phyloP scores from a whole-genome alignment of 2,888 invertebrate species.

The Acanthosoma haemorrhoidale region DNA sequence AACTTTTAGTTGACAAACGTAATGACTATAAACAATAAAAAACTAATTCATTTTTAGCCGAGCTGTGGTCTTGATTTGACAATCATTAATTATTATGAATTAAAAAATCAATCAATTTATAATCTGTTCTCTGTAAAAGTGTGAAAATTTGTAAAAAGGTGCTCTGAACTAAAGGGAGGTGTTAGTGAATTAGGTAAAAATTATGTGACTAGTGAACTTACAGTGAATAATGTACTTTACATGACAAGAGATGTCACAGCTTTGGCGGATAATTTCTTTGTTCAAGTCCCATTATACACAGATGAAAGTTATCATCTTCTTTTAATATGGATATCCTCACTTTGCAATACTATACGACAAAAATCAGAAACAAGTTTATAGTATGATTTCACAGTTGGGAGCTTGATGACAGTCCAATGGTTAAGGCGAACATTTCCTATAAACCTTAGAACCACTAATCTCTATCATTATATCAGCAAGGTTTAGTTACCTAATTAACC shows the following conservation, averaged over 20 bases:
- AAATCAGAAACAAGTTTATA: not conserved
- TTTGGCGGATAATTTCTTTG: not conserved
- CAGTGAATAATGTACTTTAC: constrained; percentile 15
- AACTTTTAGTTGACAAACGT: too few relatives aligned
- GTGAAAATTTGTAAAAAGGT: not conserved
- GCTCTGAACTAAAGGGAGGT: not conserved
- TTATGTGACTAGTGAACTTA: not conserved
- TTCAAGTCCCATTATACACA: not conserved
- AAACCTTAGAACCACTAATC: not conserved
- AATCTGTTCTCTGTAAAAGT: too few relatives aligned
- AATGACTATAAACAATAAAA: too few relatives aligned
- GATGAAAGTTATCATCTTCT: not conserved
- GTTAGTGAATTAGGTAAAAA: not conserved
- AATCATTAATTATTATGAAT: too few relatives aligned
- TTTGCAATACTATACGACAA: not conserved
- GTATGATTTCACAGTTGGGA: not conserved
- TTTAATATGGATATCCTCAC: too few relatives aligned
- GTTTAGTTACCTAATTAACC: too few relatives aligned
- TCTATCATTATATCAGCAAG: too few relatives aligned
- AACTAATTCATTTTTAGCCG: too few relatives aligned
- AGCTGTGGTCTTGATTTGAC: too few relatives aligned
- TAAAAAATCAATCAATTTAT: too few relatives aligned
- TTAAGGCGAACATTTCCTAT: constrained; percentile 3
- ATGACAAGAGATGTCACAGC: constrained; percentile 15
- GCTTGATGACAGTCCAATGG: constrained; percentile 24